Conservation (phyloP, 2,797 vertebrate genomes). For the Sebastes taczanowskii region DNA sequence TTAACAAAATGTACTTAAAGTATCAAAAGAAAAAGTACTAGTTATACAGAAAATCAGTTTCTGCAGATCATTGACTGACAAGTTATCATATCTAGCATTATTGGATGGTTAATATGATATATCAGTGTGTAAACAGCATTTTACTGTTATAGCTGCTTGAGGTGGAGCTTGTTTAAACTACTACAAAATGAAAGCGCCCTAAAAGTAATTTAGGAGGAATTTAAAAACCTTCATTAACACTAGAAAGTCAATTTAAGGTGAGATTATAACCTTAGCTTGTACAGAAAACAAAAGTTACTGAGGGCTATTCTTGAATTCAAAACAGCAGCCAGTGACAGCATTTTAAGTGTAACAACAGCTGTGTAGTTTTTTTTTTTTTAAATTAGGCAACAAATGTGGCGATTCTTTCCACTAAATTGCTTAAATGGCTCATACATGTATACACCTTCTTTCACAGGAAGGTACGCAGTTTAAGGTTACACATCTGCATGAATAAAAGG, state of each 20-base stretch:
- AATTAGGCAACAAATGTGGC: background rate
- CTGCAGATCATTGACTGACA: background rate
- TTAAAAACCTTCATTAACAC: too few species aligned
- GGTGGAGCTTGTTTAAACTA: background rate
- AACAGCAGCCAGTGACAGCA: background rate
- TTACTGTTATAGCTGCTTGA: background rate
- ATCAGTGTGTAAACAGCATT: background rate
- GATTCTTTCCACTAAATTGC: background rate
- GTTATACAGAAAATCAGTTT: background rate
- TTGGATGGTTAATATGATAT: background rate
- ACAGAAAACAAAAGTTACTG: background rate
- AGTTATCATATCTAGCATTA: background rate
- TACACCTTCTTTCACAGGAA: background rate
- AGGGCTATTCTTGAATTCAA: background rate
- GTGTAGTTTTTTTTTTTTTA: background rate
- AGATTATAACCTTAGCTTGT: too few species aligned
- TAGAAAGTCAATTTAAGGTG: too few species aligned
- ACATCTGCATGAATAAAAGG: background rate
- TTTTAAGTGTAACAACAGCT: background rate
- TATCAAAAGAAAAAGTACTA: background rate
- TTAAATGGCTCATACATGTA: background rate
- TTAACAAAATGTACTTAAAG: too few species aligned
- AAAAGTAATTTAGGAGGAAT: too few species aligned
- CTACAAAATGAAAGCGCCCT: too few species aligned
- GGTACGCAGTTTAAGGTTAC: background rate